Evolutionary conservation across 1,140 invertebrate genomes (phyloP), one percentile per base, ranked within the genome.

Genomic region (Scaptomyza montana): DNA sequence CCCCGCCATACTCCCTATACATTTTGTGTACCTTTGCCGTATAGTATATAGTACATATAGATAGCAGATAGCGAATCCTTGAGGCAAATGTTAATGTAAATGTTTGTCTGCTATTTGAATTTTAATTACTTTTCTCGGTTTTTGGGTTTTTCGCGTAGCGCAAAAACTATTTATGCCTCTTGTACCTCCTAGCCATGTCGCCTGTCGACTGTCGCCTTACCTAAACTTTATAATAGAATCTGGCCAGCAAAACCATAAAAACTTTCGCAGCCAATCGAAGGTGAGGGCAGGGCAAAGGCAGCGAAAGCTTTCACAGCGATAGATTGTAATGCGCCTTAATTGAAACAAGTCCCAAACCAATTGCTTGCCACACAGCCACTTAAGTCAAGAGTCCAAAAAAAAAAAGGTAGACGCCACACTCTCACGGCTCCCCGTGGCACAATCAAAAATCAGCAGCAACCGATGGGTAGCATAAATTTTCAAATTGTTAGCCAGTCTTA

Each of bases 21-120:
- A 16, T 41, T 54, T 25, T 25, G 21, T 25, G 21, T 25, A 25
- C 21, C 21, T 25, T 25, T 25, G 13, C 55, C 33, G 9, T 36
- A 36, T 8, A 33, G 28, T 33, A 33, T 33, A 33, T 0, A 33
- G 5, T 33, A 33, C 3, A 9, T 36, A 36, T 36, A 36, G 33
- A 36, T 9, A 36, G 33, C 45, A 16, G 9, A 28, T 28, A 45
- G 16, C 19, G 12, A 30, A 36, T 59, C 56, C 53, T 39, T 33
- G 49, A 49, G 61, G 72, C 84, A 87, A 89, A 79, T 77, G 84
- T 80, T 89, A 89, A 89, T 89, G 84, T 89, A 89, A 89, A 89
- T 89, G 84, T 89, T 89, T 89, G 84, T 89, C 84, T 89, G 84
- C 84, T 84, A 89, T 89, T 89, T 89, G 84, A 89, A 89, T 89